Evolutionary conservation across 2,888 invertebrate species (phyloP).

Genomic region (Bellardia pandia): DNA sequence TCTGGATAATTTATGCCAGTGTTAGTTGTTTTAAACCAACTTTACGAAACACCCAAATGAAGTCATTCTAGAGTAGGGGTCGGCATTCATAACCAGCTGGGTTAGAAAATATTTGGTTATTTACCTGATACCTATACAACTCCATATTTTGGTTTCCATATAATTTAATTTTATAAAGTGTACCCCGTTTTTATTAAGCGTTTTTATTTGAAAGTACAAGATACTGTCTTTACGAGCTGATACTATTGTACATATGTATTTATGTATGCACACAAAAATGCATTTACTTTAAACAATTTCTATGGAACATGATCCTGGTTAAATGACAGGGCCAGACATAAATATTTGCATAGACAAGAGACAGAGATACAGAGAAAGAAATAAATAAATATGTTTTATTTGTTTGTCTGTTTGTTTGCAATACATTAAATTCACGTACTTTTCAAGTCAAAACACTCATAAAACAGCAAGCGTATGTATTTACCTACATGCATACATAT

Average conservation of each 20-base stretch:
- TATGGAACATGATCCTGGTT: conserved; percentile 74
- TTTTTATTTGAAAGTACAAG: conserved; percentile 13
- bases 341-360: conserved; percentile 84
- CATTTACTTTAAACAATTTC: conserved; percentile 61
- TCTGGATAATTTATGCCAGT: too few species aligned
- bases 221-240: neutral
- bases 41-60: too few species aligned
- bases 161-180: neutral
- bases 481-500: neutral
- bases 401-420: conserved; percentile 16
- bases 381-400: conserved; percentile 47
- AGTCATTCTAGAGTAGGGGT: too few species aligned
- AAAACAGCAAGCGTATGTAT: neutral
- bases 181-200: neutral
- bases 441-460: conserved; percentile 41
- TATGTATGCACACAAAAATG: conserved; percentile 24
- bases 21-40: too few species aligned
- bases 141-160: too few species aligned
- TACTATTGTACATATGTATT: neutral
- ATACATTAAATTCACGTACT: conserved; percentile 30
- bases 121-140: too few species aligned
- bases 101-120: too few species aligned
- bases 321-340: conserved; percentile 83
- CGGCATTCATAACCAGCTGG: too few species aligned
- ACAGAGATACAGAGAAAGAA: conserved; percentile 8